Percentiles rank a stretch among this genome's conserved stretches.
Evolutionary conservation across 2,113 vertebrate species (phyloP).

Genomic region (Maccullochella peelii): DNA sequence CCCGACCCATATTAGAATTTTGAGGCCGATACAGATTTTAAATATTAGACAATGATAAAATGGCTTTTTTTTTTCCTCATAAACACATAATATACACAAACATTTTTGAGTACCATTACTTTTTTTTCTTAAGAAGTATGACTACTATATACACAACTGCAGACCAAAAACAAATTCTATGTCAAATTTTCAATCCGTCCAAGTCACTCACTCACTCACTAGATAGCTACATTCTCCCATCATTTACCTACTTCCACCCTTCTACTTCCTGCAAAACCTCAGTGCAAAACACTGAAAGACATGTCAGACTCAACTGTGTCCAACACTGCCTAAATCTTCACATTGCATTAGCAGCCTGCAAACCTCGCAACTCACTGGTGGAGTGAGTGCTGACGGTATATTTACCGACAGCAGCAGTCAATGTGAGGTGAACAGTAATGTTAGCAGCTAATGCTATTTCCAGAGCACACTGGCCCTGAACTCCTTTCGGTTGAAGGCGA

Average conservation of each 20-base stretch:
- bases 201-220: background rate
- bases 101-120: no score
- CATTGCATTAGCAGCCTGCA: no score
- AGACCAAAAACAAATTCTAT: background rate
- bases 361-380: background rate
- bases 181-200: background rate
- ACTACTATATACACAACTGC: background rate
- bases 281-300: background rate
- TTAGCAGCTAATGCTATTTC: background rate
- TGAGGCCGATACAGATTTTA: no score
- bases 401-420: background rate
- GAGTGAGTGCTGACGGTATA: background rate
- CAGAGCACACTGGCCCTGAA: constrained; percentile 7
- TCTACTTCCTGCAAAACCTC: background rate
- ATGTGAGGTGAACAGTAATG: background rate
- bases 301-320: background rate
- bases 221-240: background rate
- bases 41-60: no score
- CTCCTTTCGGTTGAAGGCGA: background rate
- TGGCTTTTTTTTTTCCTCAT: no score
- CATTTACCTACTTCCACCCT: background rate
- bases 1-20: no score
- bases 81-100: no score
- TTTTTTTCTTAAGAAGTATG: background rate
- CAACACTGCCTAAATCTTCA: background rate